Conservation (phyloP, 2,113 vertebrate genomes). For the Urocynchramus pylzowi region DNA sequence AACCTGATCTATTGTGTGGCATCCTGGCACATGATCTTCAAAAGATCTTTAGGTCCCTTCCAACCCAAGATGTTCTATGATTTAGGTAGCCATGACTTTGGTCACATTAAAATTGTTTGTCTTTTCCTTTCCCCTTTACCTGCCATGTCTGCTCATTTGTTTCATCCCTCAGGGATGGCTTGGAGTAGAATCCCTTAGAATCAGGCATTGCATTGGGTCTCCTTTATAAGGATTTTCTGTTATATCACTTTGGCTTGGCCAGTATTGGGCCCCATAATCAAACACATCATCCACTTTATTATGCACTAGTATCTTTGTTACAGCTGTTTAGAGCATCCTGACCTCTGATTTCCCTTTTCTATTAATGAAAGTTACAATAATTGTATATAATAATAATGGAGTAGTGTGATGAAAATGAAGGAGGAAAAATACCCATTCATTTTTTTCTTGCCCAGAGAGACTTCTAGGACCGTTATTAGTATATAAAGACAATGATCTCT, state of each 20-base stretch:
- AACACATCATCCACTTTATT: not conserved
- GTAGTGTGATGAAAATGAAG: not conserved
- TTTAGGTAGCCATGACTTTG: not conserved
- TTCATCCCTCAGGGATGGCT: not conserved
- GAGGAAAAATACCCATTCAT: accelerated
- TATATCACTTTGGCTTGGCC: not conserved
- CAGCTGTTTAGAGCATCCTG: not conserved
- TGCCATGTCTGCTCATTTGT: not conserved
- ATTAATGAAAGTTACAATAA: not conserved
- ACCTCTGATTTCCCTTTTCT: not conserved
- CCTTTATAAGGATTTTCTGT: not conserved
- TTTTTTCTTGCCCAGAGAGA: not conserved
- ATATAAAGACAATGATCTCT: not conserved
- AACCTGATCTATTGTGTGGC: not conserved
- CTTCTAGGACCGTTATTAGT: not conserved
- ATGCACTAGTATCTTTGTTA: not conserved
- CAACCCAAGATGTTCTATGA: not conserved
- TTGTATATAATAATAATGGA: not conserved
- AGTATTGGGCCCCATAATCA: not conserved
- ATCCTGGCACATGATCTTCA: not conserved
- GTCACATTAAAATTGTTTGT: not conserved
- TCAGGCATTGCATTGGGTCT: not conserved
- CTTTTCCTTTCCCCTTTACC: not conserved
- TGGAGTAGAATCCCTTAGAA: not conserved
- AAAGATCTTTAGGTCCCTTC: not conserved